Conservation (phyloP, 2,113 vertebrate species). For the Leptosomus discolor region DNA sequence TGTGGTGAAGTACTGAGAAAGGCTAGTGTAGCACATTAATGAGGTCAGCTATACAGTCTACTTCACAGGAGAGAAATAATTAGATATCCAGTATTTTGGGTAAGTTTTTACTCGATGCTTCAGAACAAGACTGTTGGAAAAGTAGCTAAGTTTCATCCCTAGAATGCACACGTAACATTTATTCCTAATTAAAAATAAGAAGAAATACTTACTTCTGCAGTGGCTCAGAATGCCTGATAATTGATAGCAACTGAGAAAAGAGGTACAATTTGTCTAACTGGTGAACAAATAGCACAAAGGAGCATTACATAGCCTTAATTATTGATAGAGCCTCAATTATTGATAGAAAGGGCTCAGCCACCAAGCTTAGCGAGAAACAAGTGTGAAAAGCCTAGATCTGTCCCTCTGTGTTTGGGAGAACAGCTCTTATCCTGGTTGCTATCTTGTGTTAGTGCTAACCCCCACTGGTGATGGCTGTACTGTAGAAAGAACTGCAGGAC, state of each 20-base stretch:
- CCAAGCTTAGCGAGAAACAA: not conserved
- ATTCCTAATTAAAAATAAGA: not conserved
- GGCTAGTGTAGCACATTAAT: not conserved
- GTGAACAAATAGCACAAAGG: not conserved
- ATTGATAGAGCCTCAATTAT: not conserved
- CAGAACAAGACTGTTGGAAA: not conserved
- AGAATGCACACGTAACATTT: not conserved
- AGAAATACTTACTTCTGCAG: not conserved
- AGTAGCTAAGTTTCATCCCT: not conserved
- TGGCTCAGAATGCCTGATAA: not conserved
- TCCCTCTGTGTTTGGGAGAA: not conserved
- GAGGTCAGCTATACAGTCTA: not conserved
- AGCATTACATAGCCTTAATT: not conserved
- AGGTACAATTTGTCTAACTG: not conserved
- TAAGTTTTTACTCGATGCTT: not conserved
- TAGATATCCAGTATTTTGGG: not conserved
- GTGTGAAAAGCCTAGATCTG: not conserved
- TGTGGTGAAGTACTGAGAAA: no score
- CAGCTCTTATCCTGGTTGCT: accelerated
- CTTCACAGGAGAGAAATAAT: not conserved
- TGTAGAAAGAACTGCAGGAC: not conserved
- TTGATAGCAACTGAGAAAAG: not conserved
- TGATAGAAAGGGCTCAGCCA: not conserved
- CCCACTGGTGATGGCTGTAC: no score
- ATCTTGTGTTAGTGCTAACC: accelerated